phyloP scores from a whole-genome alignment of 2,888 invertebrate genomes.

The Brachycybe producta region DNA sequence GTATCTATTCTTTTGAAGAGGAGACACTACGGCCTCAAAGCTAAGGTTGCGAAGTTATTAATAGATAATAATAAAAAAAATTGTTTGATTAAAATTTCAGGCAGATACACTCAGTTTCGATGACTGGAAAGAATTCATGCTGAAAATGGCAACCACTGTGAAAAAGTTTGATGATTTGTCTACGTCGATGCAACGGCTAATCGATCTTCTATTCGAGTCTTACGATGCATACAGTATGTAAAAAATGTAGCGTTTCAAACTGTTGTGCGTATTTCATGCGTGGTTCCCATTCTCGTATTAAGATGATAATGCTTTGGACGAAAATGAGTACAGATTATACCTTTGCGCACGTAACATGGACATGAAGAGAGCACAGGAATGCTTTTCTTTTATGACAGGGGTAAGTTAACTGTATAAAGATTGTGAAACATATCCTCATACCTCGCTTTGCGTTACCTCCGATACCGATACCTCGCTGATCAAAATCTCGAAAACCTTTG shows the following conservation, averaged over 20 bases:
- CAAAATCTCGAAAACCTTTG: too few relatives aligned
- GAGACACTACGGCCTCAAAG: too few relatives aligned
- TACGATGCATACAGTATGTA: slow-evolving; percentile 17
- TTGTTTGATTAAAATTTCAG: too few relatives aligned
- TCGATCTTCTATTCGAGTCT: slow-evolving; percentile 18
- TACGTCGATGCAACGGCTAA: slow-evolving; percentile 10
- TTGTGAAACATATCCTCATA: too few relatives aligned
- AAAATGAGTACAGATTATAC: slow-evolving; percentile 20
- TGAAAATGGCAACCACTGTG: slow-evolving; percentile 1
- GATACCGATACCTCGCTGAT: too few relatives aligned
- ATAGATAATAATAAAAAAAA: too few relatives aligned
- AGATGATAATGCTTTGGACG: slow-evolving; percentile 20
- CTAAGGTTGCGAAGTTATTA: too few relatives aligned
- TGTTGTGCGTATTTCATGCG: neutral
- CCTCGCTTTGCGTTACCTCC: too few relatives aligned
- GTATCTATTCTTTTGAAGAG: too few relatives aligned
- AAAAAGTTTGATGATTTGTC: slow-evolving; percentile 15
- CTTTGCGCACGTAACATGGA: slow-evolving; percentile 21
- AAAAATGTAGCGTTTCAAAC: neutral
- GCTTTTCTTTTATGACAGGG: slow-evolving; percentile 18
- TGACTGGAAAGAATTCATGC: slow-evolving; percentile 10
- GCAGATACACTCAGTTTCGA: slow-evolving; percentile 5
- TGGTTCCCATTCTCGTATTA: neutral
- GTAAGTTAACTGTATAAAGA: slow-evolving; percentile 16
- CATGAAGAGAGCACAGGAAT: slow-evolving; percentile 19